Evolutionary conservation across 2,113 vertebrate genomes (phyloP), one percentile per base, ranked within the genome.

Genomic region (Bungarus multicinctus): DNA sequence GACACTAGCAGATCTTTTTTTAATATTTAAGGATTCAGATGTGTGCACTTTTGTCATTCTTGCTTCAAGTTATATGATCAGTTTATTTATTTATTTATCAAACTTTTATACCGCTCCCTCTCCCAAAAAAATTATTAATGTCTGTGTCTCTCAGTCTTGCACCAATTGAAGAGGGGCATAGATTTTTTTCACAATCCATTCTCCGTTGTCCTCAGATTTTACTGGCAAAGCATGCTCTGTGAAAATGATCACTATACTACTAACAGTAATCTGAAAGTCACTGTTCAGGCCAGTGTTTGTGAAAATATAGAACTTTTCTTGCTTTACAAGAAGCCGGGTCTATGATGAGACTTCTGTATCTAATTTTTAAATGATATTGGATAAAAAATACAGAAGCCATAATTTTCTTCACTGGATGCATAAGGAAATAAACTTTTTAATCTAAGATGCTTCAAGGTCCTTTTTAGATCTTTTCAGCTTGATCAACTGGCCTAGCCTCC

Each of bases 1-100:
- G 89, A 23, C 74, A 93, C 94, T 3, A 52, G 52, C 92, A 94
- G 34, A 12, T 91, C 6, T 39, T 91, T 91, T 89, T 91, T 64
- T 0, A 2, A 74, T 39, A 81, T 39, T 39, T 81, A 39, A 81
- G 34, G 69, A 39, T 81, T 39, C 18, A 39, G 39, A 74, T 69
- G 23, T 81, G 39, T 74, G 43, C 53, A 92, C 16, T 88, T 55
- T 90, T 93, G 86, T 10, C 81, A 85, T 43, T 10, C 90, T 91
- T 94, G 25, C 25, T 52, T 54, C 90, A 85, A 69, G 5, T 54
- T 87, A 60, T 25, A 27, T 89, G 64, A 93, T n/a, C n/a, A n/a
- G n/a, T n/a, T n/a, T n/a, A n/a, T n/a, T n/a, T n/a, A n/a, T n/a
- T n/a, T n/a, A n/a, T n/a, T n/a, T n/a, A n/a, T n/a, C n/a, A n/a